Conservation (phyloP, 2,888 invertebrate species). For the Melipona bicolor region DNA sequence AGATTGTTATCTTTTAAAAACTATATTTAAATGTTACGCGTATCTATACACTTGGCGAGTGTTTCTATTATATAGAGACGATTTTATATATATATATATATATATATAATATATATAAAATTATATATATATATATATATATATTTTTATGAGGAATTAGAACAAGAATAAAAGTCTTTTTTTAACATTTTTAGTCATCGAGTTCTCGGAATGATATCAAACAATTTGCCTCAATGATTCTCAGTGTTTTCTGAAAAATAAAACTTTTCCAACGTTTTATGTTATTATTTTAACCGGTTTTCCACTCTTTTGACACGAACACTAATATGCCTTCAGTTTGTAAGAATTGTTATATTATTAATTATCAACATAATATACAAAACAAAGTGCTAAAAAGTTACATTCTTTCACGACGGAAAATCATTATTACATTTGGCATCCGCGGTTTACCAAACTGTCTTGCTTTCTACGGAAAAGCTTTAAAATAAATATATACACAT, state of each 20-base stretch:
- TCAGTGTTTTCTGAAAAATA: conserved; percentile 35
- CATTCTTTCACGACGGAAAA: conserved; percentile 62
- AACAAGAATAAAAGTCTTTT: conserved; percentile 59
- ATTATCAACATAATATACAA: conserved; percentile 80
- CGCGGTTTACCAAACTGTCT: conserved; percentile 62
- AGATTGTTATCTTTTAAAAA: conserved; percentile 64
- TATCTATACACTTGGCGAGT: conserved; percentile 58
- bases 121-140: not conserved
- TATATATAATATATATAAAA: no score
- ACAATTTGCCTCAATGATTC: not conserved
- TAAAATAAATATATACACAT: conserved; percentile 77
- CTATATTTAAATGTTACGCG: conserved; percentile 61
- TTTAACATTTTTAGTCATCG: conserved; percentile 52
- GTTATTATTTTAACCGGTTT: not conserved
- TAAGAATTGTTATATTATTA: conserved; percentile 77
- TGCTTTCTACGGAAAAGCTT: conserved; percentile 52
- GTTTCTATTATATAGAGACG: conserved; percentile 60
- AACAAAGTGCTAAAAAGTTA: conserved; percentile 75
- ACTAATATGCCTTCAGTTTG: conserved; percentile 47
- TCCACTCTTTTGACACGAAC: not conserved
- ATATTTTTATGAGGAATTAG: conserved; percentile 67
- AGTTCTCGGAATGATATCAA: not conserved
- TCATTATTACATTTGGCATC: conserved; percentile 73
- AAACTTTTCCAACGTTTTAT: conserved; percentile 16
- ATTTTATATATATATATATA: conserved; percentile 31